Evolutionary conservation across 2,113 vertebrate genomes (phyloP).

Genomic region (Siniperca chuatsi): DNA sequence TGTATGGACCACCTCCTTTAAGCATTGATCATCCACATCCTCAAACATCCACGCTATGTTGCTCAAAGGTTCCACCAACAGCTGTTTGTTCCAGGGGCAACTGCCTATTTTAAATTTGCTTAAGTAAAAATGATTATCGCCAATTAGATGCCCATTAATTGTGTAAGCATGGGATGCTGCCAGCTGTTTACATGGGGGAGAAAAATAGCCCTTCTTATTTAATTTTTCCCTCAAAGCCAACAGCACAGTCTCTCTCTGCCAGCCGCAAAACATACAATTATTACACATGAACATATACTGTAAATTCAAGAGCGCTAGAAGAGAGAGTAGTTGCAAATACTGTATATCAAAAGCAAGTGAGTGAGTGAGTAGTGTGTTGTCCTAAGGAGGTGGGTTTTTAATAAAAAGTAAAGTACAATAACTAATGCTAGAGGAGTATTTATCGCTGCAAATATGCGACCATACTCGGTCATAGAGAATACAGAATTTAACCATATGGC

Average conservation of each 20-base stretch:
- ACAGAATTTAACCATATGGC: too few relatives aligned
- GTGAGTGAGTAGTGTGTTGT: neutral
- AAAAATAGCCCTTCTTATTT: constrained; percentile 91
- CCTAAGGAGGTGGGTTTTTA: neutral
- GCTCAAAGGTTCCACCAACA: constrained; percentile 92
- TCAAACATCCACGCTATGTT: constrained; percentile 85
- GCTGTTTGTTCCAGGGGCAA: constrained; percentile 94
- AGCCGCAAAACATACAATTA: constrained; percentile 39
- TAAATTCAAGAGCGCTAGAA: constrained; percentile 36
- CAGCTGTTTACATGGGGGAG: constrained; percentile 96
- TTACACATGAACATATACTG: constrained; percentile 43
- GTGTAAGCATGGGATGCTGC: constrained; percentile 94
- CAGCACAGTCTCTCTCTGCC: constrained; percentile 49
- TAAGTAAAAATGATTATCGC: constrained; percentile 98
- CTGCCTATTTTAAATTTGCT: constrained; percentile 90
- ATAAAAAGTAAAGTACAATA: neutral
- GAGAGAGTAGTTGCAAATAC: neutral
- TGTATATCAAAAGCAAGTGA: neutral
- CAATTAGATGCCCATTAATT: constrained; percentile 99
- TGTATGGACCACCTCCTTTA: constrained; percentile 73
- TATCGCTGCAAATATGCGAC: too few relatives aligned
- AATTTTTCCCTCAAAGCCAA: constrained; percentile 84
- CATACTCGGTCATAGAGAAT: too few relatives aligned
- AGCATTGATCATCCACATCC: constrained; percentile 86
- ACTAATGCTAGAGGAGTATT: neutral